A percentile compares a stretch with the other conserved stretches of the same genome.
phyloP scores from a whole-genome alignment of 2,113 vertebrate species.

The Pelodiscus sinensis region DNA sequence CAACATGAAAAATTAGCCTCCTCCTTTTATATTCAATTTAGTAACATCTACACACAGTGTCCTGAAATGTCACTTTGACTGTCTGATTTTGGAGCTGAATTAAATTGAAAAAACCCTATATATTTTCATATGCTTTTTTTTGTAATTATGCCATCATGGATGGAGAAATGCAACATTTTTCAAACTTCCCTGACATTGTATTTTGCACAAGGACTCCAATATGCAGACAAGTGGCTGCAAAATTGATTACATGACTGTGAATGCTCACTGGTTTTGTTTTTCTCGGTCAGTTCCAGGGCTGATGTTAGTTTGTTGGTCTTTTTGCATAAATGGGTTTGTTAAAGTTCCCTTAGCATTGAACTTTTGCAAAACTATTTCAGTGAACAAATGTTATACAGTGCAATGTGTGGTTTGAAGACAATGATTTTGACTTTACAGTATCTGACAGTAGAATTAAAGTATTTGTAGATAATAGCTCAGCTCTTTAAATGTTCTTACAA shows the following conservation, averaged over 20 bases:
- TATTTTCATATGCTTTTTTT: not conserved
- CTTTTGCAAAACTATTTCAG: not conserved
- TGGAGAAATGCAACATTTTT: not conserved
- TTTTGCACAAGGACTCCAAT: not conserved
- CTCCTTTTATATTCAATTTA: not conserved
- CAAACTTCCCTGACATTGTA: rapidly evolving
- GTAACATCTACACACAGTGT: not conserved
- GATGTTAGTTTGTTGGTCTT: not conserved
- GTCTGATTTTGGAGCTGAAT: not conserved
- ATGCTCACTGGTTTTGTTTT: not conserved
- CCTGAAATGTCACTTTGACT: rapidly evolving
- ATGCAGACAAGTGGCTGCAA: not conserved
- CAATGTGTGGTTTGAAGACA: not conserved
- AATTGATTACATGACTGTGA: not conserved
- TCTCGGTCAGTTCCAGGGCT: not conserved
- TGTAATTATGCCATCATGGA: not conserved
- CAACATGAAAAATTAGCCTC: not conserved
- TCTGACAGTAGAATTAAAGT: not conserved
- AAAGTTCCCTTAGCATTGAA: not conserved
- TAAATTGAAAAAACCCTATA: not conserved
- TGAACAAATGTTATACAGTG: not conserved
- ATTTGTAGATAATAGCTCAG: not conserved
- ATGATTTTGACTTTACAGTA: not conserved
- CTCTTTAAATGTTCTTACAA: not conserved
- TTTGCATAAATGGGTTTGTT: not conserved